These are phyloP conservation scores for Etheostoma cragini DNA, from an alignment of 2,113 vertebrate genomes.

Conservation along the genomic window DNA sequence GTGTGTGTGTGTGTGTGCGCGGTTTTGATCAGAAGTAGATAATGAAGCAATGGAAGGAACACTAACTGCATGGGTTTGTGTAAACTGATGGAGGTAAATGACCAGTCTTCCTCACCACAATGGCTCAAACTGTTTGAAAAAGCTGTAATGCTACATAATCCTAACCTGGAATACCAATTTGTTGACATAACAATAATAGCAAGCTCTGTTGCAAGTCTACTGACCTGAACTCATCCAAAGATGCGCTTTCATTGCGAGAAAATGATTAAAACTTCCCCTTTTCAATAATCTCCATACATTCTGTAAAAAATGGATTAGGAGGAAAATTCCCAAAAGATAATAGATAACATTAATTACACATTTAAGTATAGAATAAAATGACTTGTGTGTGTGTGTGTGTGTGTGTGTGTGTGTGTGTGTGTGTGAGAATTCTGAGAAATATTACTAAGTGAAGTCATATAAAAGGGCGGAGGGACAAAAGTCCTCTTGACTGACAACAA, in stretches of 20 bases:
- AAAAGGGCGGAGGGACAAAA: constrained; percentile 38
- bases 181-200: constrained; percentile 11
- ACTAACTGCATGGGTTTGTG: neutral
- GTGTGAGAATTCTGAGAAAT: constrained; percentile 27
- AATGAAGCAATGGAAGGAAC: neutral
- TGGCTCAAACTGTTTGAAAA: neutral
- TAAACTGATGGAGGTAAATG: neutral
- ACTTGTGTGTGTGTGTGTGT: no score
- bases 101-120: neutral
- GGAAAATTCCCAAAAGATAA: constrained; percentile 25
- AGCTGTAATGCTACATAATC: constrained; percentile 10
- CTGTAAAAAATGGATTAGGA: constrained; percentile 8
- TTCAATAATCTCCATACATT: neutral
- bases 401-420: no score
- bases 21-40: neutral
- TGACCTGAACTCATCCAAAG: neutral
- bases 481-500: no score
- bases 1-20: neutral
- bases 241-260: constrained; percentile 13
- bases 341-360: constrained; percentile 28
- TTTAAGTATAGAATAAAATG: constrained; percentile 30
- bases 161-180: constrained; percentile 16
- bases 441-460: constrained; percentile 3
- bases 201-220: no score
- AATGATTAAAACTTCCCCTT: neutral